Evolutionary conservation across 2,888 invertebrate genomes (phyloP).

Genomic region (Xestia ashworthii): DNA sequence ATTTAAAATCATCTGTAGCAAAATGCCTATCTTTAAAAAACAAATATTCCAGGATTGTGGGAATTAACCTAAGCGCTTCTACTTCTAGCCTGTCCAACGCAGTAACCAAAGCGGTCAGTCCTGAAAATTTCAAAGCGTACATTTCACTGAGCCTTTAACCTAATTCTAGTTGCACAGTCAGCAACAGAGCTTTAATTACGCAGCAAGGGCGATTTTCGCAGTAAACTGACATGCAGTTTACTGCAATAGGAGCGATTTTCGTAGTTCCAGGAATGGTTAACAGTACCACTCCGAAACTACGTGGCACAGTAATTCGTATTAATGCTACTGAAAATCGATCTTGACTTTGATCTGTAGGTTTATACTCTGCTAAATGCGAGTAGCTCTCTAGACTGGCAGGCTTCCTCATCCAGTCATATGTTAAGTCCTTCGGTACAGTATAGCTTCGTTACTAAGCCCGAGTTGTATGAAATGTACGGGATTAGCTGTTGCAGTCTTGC

Average conservation of each 20-base stretch:
- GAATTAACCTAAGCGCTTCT: background rate
- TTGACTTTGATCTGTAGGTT: conserved; percentile 19
- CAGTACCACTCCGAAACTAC: background rate
- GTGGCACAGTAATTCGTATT: conserved; percentile 14
- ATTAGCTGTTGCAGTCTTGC: conserved; percentile 5
- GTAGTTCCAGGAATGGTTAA: background rate
- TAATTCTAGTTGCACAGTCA: conserved; percentile 1
- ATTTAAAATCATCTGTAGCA: background rate
- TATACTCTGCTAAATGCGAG: background rate
- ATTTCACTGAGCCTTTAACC: conserved; percentile 13
- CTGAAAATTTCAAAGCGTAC: conserved; percentile 7
- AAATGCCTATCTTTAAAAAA: conserved; percentile 1
- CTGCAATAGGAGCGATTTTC: background rate
- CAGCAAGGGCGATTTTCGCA: background rate
- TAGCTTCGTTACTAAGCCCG: background rate
- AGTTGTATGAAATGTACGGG: conserved; percentile 2
- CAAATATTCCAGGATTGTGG: conserved; percentile 19
- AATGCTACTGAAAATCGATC: conserved; percentile 8
- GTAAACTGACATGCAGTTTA: background rate
- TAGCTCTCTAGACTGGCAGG: conserved; percentile 4
- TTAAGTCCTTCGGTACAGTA: conserved; percentile 17
- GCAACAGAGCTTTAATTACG: background rate
- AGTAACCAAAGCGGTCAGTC: conserved; percentile 5
- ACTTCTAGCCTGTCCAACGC: background rate
- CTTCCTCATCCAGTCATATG: conserved; percentile 3